phyloP scores from a whole-genome alignment of 64 coral and sea anemone genomes.

The Pocillopora damicornis region DNA sequence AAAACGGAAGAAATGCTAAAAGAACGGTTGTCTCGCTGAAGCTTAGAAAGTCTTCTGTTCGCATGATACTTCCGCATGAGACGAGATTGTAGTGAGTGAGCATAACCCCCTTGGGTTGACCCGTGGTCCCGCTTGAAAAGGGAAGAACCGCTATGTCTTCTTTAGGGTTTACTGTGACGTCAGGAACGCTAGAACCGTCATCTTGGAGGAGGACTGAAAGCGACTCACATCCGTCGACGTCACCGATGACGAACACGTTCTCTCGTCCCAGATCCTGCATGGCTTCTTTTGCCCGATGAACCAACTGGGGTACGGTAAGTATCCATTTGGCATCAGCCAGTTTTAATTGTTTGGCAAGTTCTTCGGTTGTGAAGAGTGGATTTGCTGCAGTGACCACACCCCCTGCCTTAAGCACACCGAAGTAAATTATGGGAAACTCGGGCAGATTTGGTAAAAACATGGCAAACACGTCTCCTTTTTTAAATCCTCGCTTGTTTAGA shows the following conservation, averaged over 20 bases:
- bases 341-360: slow-evolving; percentile 53
- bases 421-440: slow-evolving; percentile 60
- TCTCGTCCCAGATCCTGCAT: slow-evolving; percentile 15
- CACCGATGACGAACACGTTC: slow-evolving; percentile 58
- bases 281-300: slow-evolving; percentile 44
- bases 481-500: slow-evolving; percentile 55
- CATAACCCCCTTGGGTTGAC: slow-evolving; percentile 61
- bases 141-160: slow-evolving; percentile 50
- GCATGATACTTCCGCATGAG: slow-evolving; percentile 39
- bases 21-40: slow-evolving; percentile 35
- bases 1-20: slow-evolving; percentile 70
- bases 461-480: slow-evolving; percentile 60
- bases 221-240: slow-evolving; percentile 48
- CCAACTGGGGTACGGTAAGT: slow-evolving; percentile 54
- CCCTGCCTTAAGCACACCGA: slow-evolving; percentile 54
- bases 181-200: slow-evolving; percentile 22
- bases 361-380: slow-evolving; percentile 57
- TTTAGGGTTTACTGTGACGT: slow-evolving; percentile 19
- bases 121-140: slow-evolving; percentile 75
- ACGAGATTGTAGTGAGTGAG: slow-evolving; percentile 73
- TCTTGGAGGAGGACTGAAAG: slow-evolving; percentile 52
- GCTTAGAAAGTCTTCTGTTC: slow-evolving; percentile 18
- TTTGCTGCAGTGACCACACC: slow-evolving; percentile 62
- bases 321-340: slow-evolving; percentile 47
- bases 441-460: slow-evolving; percentile 65